Conservation (phyloP, 2,113 vertebrate species). For the Mus pahari region DNA sequence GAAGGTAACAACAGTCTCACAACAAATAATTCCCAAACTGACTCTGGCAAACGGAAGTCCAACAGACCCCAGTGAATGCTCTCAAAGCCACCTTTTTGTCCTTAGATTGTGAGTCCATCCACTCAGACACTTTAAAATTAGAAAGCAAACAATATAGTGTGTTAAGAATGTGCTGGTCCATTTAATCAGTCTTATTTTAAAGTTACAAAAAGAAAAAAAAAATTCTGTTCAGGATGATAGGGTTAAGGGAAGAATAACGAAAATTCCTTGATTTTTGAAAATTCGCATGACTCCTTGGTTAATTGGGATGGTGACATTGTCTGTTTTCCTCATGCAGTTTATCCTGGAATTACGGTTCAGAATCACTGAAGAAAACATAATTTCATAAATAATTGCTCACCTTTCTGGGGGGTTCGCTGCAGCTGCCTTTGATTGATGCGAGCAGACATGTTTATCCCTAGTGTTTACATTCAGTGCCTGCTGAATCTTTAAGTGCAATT, state of each 20-base stretch:
- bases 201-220: neutral
- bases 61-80: neutral
- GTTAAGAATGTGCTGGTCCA: neutral
- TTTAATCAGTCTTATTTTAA: slow-evolving; percentile 56
- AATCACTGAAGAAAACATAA: slow-evolving; percentile 86
- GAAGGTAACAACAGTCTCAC: neutral
- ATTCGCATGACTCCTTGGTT: slow-evolving; percentile 56
- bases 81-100: neutral
- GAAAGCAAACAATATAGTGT: neutral
- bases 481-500: slow-evolving; percentile 79
- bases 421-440: slow-evolving; percentile 82
- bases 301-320: slow-evolving; percentile 79
- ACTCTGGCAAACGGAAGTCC: neutral
- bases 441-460: slow-evolving; percentile 79
- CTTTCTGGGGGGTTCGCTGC: slow-evolving; percentile 78
- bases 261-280: slow-evolving; percentile 76
- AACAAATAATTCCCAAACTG: neutral
- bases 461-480: slow-evolving; percentile 81
- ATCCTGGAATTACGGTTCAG: slow-evolving; percentile 71
- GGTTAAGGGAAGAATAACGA: slow-evolving; percentile 27
- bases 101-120: neutral
- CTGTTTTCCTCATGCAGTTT: slow-evolving; percentile 73
- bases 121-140: neutral
- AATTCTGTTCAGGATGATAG: neutral
- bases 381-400: slow-evolving; percentile 89